Base-by-base conservation (phyloP, 2,888 invertebrate genomes). In the Platypus cylindrus region DNA sequence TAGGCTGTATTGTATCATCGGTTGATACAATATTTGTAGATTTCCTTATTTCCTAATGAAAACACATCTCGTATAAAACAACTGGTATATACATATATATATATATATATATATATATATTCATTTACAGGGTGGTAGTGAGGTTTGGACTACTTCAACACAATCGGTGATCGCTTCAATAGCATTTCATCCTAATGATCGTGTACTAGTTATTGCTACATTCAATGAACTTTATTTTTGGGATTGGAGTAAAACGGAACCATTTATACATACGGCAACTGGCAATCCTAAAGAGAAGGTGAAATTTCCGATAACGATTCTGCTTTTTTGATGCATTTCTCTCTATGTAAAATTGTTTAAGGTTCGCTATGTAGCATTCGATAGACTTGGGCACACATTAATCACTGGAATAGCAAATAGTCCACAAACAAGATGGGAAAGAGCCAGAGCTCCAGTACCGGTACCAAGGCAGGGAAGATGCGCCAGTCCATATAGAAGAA, bases 221-320 rank as follows among this genome's bases (percentile, higher is more conserved):
- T 75, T 71, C 53, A 86, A 86, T 65, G 78, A 82, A 56, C 67
- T 90, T 5, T 78, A 82, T 56, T 86, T 89, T 60, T 90, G 89
- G 89, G 84, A 89, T 55, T 89, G 89, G 87, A 77, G 75, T 50
- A 72, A 74, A 48, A 71, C 79, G 2, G 70, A 77, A 37, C 83
- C 83, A 1, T 81, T 82, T 54, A 76, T 78, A 31, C 74, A 75
- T 53, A 74, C 80, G 38, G 70, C 72, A 18, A 87, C 87, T n/a
- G 71, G 69, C 42, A 75, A 73, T 55, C 69, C 75, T 14, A 78
- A 76, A 59, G 86, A 87, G 60, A 82, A 83, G 75, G 80, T 87
- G 38, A 15, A 16, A 3, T 9, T 25, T 5, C 12, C 5, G 11
- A 25, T 5, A 25, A n/a, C n/a, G n/a, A n/a, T n/a, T n/a, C n/a